phyloP scores from a whole-genome alignment of 1,140 invertebrate species.

The Drosophila fuyamai region DNA sequence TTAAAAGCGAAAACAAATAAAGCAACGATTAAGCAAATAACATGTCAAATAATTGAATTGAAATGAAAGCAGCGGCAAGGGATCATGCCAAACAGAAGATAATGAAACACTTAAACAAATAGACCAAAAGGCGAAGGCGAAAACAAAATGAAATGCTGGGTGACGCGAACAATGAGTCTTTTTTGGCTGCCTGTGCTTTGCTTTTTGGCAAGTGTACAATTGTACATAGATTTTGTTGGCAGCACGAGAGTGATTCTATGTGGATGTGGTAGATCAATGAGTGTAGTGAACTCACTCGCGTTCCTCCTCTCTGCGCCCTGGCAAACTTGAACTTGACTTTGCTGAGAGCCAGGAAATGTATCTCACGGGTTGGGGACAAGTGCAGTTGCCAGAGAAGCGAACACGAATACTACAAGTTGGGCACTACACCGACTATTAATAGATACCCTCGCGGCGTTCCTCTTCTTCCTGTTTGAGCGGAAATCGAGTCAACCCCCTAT shows the following conservation, averaged over 20 bases:
- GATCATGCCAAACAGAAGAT: slow-evolving; percentile 21
- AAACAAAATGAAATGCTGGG: slow-evolving; percentile 46
- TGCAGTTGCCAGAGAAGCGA: slow-evolving; percentile 42
- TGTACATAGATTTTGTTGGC: slow-evolving; percentile 23
- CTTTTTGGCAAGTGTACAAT: slow-evolving; percentile 60
- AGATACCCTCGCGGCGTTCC: slow-evolving; percentile 35
- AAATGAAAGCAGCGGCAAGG: slow-evolving; percentile 34
- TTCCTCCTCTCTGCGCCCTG: slow-evolving; percentile 8
- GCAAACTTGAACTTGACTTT: slow-evolving; percentile 74
- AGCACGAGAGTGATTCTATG: slow-evolving; percentile 8
- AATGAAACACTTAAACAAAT: slow-evolving; percentile 77
- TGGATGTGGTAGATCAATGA: slow-evolving; percentile 6
- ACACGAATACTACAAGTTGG: slow-evolving; percentile 1
- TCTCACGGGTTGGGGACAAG: slow-evolving; percentile 32
- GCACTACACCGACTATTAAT: slow-evolving; percentile 48
- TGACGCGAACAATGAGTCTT: slow-evolving; percentile 63
- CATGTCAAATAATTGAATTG: slow-evolving; percentile 45
- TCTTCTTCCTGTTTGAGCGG: slow-evolving; percentile 68
- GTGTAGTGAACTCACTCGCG: slow-evolving; percentile 35
- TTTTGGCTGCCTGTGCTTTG: slow-evolving; percentile 25
- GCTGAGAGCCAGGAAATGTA: slow-evolving; percentile 42
- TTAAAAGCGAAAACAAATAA: slow-evolving; percentile 36
- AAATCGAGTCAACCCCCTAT: slow-evolving; percentile 49
- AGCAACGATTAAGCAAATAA: slow-evolving; percentile 59
- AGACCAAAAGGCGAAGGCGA: slow-evolving; percentile 40